These are phyloP conservation scores for Periparus ater DNA, from an alignment of 2,797 vertebrate species.

Conservation along the genomic window DNA sequence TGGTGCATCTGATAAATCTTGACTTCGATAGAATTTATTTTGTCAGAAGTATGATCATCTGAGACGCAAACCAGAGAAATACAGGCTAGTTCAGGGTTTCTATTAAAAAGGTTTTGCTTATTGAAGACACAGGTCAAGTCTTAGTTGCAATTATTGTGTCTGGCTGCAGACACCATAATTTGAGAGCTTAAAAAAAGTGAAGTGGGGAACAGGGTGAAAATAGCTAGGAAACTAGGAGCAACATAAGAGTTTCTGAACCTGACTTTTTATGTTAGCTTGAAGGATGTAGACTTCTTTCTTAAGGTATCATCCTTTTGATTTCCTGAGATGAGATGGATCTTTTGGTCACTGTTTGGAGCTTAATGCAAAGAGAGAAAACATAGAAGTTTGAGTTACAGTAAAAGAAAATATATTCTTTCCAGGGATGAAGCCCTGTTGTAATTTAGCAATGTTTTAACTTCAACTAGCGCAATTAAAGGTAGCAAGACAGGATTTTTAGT, in stretches of 20 bases:
- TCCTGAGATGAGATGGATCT: neutral
- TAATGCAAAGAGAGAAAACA: neutral
- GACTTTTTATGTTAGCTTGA: neutral
- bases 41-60: neutral
- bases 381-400: neutral
- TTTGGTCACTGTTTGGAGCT: neutral
- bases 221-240: neutral
- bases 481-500: neutral
- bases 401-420: neutral
- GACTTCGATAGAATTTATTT: neutral
- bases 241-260: neutral
- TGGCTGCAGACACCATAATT: neutral
- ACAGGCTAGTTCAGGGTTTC: neutral
- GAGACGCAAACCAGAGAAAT: neutral
- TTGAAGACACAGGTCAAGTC: neutral
- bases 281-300: neutral
- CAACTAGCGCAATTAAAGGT: neutral
- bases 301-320: neutral
- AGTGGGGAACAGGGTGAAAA: neutral
- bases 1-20: neutral
- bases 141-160: neutral
- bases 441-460: neutral
- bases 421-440: neutral
- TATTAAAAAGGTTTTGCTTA: neutral
- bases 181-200: neutral